Evolutionary conservation across 2,888 invertebrate species (phyloP).

Genomic region (Drosophila recens): DNA sequence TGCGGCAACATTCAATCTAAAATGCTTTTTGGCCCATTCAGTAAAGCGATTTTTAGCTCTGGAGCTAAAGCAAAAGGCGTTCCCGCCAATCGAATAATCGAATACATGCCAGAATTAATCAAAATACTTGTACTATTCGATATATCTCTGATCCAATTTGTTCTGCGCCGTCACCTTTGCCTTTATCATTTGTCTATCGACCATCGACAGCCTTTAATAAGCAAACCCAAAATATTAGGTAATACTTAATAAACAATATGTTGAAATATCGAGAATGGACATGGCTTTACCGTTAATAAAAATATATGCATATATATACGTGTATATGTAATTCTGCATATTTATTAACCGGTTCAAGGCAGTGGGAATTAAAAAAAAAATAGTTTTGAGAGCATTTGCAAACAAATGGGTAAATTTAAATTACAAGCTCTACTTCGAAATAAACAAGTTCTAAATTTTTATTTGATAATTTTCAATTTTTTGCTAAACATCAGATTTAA

Average conservation of each 20-base stretch:
- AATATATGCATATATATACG: background rate
- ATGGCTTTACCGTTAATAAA: background rate
- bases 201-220: background rate
- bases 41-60: conserved; percentile 4
- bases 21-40: conserved; percentile 17
- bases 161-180: conserved; percentile 15
- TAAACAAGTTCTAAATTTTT: background rate
- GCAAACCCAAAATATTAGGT: conserved; percentile 15
- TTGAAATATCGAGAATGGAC: background rate
- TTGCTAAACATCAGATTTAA: background rate
- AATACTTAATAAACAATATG: conserved; percentile 16
- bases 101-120: conserved; percentile 11
- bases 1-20: conserved; percentile 7
- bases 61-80: conserved; percentile 22
- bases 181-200: background rate
- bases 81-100: conserved; percentile 7
- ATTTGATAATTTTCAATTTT: background rate
- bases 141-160: conserved; percentile 19
- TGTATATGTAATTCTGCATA: background rate
- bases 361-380: background rate
- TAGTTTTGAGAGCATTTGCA: conserved; percentile 1
- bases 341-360: background rate
- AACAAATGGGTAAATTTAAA: background rate
- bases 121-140: background rate
- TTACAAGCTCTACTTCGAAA: background rate